Evolutionary conservation across 2,888 invertebrate species (phyloP), one percentile per base, ranked within the genome.

Genomic region (Eupithecia abbreviata): DNA sequence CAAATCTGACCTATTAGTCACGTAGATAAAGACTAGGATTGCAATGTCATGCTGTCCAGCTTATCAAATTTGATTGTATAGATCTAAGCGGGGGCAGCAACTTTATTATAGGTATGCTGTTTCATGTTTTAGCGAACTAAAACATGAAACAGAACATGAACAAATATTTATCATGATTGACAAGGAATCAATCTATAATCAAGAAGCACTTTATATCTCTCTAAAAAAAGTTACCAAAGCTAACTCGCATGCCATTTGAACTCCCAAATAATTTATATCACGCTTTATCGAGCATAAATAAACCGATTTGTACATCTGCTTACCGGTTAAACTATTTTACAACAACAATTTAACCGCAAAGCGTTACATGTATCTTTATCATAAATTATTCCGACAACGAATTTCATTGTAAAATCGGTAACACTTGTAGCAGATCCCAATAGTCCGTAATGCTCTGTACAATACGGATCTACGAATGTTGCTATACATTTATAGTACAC

Each of bases 301-400:
- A 80, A 82, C 85, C 85, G 85, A 86, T 87, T 85, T 85, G 85
- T 84, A 83, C 84, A 83, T 82, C 82, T 84, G 77, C 83, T 80
- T 83, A 83, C 84, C 84, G 85, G 83, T 84, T 83, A 82, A 85
- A 68, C 88, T 91, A 90, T 91, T 91, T 91, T 90, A 91, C 87
- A 88, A 86, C 90, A 84, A 89, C 91, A 90, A 91, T 91, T 91
- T 91, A 91, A 90, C 90, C 90, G 85, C 90, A 86, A 85, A 72
- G 83, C 83, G 86, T 82, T 88, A 89, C 90, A 88, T 87, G 88
- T 90, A 89, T 85, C 69, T 72, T 65, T 77, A 71, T 78, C 78
- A 78, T 76, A 76, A 78, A 78, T 78, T 78, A 71, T 62, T 75
- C 30, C 49, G 71, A 62, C 58, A n/a, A 51, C 67, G 58, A 67